These are phyloP conservation scores for Sesia apiformis DNA, from an alignment of 2,888 invertebrate genomes.

Conservation along the genomic window DNA sequence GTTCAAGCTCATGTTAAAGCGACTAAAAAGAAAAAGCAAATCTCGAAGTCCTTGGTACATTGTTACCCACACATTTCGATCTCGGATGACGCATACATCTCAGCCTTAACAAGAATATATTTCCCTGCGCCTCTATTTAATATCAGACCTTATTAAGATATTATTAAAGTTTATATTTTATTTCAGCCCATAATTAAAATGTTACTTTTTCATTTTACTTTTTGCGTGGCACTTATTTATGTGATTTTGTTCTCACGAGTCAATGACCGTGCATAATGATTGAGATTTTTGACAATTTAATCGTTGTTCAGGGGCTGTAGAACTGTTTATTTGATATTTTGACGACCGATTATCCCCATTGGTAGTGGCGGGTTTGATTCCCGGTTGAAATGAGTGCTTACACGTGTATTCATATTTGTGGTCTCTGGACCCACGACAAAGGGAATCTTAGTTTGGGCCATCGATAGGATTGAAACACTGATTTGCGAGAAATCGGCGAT, in stretches of 20 bases:
- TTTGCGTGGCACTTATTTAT: slow-evolving; percentile 27
- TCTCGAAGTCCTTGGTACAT: slow-evolving; percentile 54
- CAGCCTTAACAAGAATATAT: slow-evolving; percentile 11
- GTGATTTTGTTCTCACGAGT: slow-evolving; percentile 30
- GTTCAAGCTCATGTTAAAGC: slow-evolving; percentile 21
- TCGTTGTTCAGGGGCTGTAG: slow-evolving; percentile 8
- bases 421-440: no score
- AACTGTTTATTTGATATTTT: no score
- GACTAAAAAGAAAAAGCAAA: slow-evolving; percentile 28
- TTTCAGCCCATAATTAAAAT: slow-evolving; percentile 26
- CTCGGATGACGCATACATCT: slow-evolving; percentile 44
- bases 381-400: no score
- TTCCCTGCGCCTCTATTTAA: slow-evolving; percentile 10
- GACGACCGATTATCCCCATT: no score
- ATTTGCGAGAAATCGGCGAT: no score
- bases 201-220: slow-evolving; percentile 21
- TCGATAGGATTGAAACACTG: no score
- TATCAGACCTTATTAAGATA: slow-evolving; percentile 10
- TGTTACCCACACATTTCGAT: slow-evolving; percentile 51
- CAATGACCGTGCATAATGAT: slow-evolving; percentile 23
- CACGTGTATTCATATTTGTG: no score
- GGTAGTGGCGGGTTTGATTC: no score
- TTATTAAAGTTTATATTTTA: slow-evolving; percentile 1
- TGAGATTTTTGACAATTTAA: slow-evolving; percentile 25
- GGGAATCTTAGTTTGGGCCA: no score